Percentiles rank a stretch among this genome's conserved stretches.
Conservation (phyloP, 2,797 vertebrate genomes). For the Phoxinus dragarum region DNA sequence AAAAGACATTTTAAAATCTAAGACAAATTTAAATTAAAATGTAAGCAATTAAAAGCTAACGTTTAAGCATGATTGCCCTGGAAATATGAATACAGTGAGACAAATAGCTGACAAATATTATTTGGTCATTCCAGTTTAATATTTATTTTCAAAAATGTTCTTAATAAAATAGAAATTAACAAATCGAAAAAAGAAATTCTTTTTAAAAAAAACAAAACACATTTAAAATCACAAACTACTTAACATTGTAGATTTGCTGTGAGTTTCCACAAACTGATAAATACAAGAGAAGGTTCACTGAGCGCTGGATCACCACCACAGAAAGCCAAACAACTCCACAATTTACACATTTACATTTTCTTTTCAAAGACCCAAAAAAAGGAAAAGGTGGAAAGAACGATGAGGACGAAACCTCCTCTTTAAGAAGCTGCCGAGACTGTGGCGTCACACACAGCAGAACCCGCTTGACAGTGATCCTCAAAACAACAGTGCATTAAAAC, state of each 20-base stretch:
- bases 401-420: not conserved
- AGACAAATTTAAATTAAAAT: too few relatives aligned
- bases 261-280: conserved; percentile 8
- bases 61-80: not conserved
- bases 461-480: not conserved
- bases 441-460: conserved; percentile 6
- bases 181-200: conserved; percentile 26
- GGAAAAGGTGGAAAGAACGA: not conserved
- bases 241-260: not conserved
- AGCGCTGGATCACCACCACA: not conserved
- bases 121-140: conserved; percentile 31
- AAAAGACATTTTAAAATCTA: too few relatives aligned
- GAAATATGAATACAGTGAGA: not conserved
- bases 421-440: not conserved
- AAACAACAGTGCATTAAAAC: conserved; percentile 31
- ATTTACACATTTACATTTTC: conserved; percentile 36
- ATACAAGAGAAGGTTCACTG: not conserved
- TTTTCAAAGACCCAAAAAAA: conserved; percentile 6
- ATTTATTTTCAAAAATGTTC: conserved; percentile 57
- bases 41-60: too few relatives aligned
- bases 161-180: conserved; percentile 50
- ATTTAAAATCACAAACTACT: conserved; percentile 45
- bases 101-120: not conserved
- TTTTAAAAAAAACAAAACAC: not conserved
- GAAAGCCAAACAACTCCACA: not conserved